Base-by-base conservation (phyloP, 2,888 invertebrate genomes). In the Rhagophthalmus giganteus region DNA sequence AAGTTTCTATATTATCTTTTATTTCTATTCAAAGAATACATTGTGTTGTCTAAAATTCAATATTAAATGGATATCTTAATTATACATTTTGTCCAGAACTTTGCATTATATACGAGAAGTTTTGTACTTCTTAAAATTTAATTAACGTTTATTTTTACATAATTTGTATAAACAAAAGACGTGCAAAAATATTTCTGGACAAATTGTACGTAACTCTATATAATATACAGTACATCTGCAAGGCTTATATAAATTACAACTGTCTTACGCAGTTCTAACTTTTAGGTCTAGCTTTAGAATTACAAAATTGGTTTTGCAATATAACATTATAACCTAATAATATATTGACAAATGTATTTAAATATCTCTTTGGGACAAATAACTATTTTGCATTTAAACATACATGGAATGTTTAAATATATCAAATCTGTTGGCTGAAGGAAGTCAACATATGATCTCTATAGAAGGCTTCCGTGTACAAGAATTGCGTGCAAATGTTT, bases 21-120 rank as follows among this genome's bases (percentile, higher is more conserved):
- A 73, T 73, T 74, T 74, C 75, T 75, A 75, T 72, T 74, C 71
- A 74, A 75, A 74, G 74, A 74, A 75, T 74, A 75, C 74, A 75
- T 71, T 72, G 67, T 73, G 74, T 74, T 67, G 68, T 74, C 74
- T 74, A 74, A 73, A 72, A 70, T 74, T 47, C 71, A 73, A 72
- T 73, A 69, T 70, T 72, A 73, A 74, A 73, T 73, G 67, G 68
- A 61, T 64, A 61, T 58, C 44, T 41, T 45, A 49, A 49, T n/a
- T 20, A 20, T 50, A 45, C 51, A 61, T 50, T 59, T 58, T 61
- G 59, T 50, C 61, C 59, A 58, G 55, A 59, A 58, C 60, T 64
- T 67, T 54, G 44, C 62, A 61, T 64, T 65, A 63, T 69, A 67
- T 63, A 67, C 61, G 58, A 66, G 46, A 51, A 41, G 26, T n/a